Evolutionary conservation across 2,888 invertebrate species (phyloP), one percentile per base, ranked within the genome.

Genomic region (Plagodis pulveraria): DNA sequence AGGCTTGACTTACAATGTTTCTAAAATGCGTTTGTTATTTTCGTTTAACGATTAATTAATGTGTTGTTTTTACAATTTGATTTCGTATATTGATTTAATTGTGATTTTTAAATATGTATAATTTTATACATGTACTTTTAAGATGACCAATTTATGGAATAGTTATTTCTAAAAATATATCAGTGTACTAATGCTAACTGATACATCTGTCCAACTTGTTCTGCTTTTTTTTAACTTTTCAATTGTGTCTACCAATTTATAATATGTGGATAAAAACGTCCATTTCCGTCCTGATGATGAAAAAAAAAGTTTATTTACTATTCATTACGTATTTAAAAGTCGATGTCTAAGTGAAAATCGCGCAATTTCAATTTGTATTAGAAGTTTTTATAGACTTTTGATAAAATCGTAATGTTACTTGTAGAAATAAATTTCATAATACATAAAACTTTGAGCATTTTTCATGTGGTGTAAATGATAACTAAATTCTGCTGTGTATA

Each of bases 1-100:
- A 44, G 62, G 61, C 65, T 68, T 64, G 61, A 69, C 51, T 67
- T 71, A 65, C 65, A 57, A 71, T 63, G 56, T 64, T 65, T 63
- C 61, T 63, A 47, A 10, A 33, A 58, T 63, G 66, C 58, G 63
- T 73, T 77, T 76, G 84, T 88, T 87, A 87, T 87, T 83, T 84
- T 89, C 87, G 89, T 89, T 48, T 77, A 84, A 89, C 87, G 89
- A 89, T 85, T 81, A 84, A 73, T 83, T 73, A 73, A 62, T 81
- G 69, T 71, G 57, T 68, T 74, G 48, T 44, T 63, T 67, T n/a
- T 53, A 56, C 22, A 22, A 22, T 22, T 22, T 22, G 22, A 22
- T 22, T 22, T 22, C 22, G 22, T 22, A 22, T 22, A 22, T 22
- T 22, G 22, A 22, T 22, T 22, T 22, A 22, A 22, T 22, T 22